phyloP scores from a whole-genome alignment of 2,113 vertebrate species.

The Thryonomys swinderianus region DNA sequence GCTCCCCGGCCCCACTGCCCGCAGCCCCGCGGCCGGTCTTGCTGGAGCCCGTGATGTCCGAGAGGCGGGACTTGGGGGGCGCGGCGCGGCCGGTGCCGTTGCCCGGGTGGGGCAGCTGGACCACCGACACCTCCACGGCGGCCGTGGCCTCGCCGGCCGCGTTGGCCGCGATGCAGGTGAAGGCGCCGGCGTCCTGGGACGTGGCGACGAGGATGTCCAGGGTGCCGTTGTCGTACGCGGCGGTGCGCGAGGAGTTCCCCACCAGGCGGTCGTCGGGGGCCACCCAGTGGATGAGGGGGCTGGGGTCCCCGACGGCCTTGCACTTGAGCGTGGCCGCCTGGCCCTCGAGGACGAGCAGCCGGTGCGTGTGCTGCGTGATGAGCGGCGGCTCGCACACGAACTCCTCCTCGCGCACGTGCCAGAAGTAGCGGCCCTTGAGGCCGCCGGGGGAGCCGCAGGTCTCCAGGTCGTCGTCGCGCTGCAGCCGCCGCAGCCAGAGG shows the following conservation, averaged over 20 bases:
- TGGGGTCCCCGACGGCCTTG: conserved; percentile 97
- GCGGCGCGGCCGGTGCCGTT: conserved; percentile 92
- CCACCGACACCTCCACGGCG: conserved; percentile 94
- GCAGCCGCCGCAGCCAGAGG: conserved; percentile 94
- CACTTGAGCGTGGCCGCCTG: conserved; percentile 96
- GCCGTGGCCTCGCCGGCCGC: conserved; percentile 97
- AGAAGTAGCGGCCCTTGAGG: conserved; percentile 97
- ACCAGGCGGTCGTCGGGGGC: conserved; percentile 95
- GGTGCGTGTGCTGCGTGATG: conserved; percentile 97
- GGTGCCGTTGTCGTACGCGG: conserved; percentile 96
- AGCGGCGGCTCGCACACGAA: conserved; percentile 97
- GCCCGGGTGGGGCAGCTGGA: conserved; percentile 96
- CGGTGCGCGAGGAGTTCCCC: conserved; percentile 94
- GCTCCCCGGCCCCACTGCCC: conserved; percentile 86
- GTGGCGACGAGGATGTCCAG: conserved; percentile 96
- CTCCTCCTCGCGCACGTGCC: conserved; percentile 96
- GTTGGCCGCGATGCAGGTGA: conserved; percentile 98
- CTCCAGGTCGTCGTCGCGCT: conserved; percentile 97
- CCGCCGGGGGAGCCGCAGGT: conserved; percentile 95
- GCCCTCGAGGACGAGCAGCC: conserved; percentile 96
- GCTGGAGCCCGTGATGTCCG: conserved; percentile 97
- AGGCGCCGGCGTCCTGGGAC: conserved; percentile 96
- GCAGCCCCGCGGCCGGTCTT: conserved; percentile 89
- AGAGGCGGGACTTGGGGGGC: conserved; percentile 94
- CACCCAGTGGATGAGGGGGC: conserved; percentile 97